Evolutionary conservation across 2,888 invertebrate genomes (phyloP), one percentile per base, ranked within the genome.

Genomic region (Coelogynopora nodosa): DNA sequence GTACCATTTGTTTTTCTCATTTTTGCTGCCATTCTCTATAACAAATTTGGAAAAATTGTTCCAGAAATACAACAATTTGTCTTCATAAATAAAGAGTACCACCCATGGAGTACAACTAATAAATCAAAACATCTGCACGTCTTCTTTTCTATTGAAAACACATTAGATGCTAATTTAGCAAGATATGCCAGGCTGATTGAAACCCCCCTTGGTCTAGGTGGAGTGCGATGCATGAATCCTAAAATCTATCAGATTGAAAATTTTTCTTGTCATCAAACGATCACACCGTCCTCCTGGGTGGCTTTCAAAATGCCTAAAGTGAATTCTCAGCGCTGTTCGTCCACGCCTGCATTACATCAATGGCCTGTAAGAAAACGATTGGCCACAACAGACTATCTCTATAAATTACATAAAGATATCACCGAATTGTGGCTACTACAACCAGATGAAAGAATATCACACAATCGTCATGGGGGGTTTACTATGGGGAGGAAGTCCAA

Each of bases 211-310:
- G 67, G 85, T 27, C 29, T 67, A 27, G 67, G 67, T 28, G 85
- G 85, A 5, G 26, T 26, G 1, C 28, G 85, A 18, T 85, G 85
- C 67, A 67, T 85, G 67, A 85, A 85, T 74, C 13, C 18, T 10
- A 67, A 27, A 67, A 26, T 85, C 0, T 67, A 85, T 30, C 0
- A 67, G 26, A 0, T 84, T 27, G 10, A 0, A 10, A 67, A 26
- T 27, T 85, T 27, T 26, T 10, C 26, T n/a, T 85, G 85, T 28
- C 23, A 80, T 26, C n/a, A n/a, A 18, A 10, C 18, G 23, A 82
- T 29, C 67, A 0, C 26, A 0, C 18, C 18, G 0, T 26, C 30
- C 28, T n/a, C 67, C 5, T 85, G 85, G 85, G 18, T 2, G 27
- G 2, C 74, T n/a, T 74, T 23, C 23, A 74, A 23, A 74, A 10